Base-by-base conservation (phyloP, 1,140 invertebrate genomes). In the Bemisia tabaci region DNA sequence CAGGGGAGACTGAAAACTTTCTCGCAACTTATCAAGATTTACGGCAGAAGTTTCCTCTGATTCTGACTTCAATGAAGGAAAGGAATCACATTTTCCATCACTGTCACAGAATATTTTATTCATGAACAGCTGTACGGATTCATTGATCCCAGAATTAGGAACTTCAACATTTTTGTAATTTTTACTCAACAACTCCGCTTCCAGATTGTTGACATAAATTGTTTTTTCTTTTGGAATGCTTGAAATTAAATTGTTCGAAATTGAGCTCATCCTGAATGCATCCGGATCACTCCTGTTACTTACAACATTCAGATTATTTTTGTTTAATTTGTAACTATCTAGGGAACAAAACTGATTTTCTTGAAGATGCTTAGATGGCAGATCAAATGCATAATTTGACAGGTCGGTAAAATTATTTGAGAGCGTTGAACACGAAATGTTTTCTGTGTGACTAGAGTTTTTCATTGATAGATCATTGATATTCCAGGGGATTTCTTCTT, bases 291-390 rank as follows among this genome's bases (percentile, higher is more conserved):
- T 17, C 17, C 33, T 48, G 5, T 48, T 48, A 48, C 33, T 48
- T 5, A 17, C 33, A 5, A 48, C 23, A 26, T 64, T 26, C 22
- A 59, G 26, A 70, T 66, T 60, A n/a, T 63, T 39, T 66, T 64
- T 27, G n/a, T 64, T 26, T 25, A 63, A 9, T 2, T 26, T 59
- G 11, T 48, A 60, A 62, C 60, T 63, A 25, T 67, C 69, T 67
- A 59, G 25, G 25, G 60, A 33, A 59, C 60, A 48, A 48, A 48
- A 48, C 17, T 48, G 33, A 17, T 17, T 17, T 17, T 48, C 33
- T 5, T 48, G 5, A 48, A 48, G 33, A 9, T 48, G 33, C 17
- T 48, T 48, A 5, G 33, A 48, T 48, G 33, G 33, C 5, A 9
- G 17, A 48, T 48, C 33, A 48, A 48, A 48, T 9, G 33, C 33